Percentiles rank a stretch among this genome's conserved stretches.
phyloP scores from a whole-genome alignment of 2,113 vertebrate genomes.

The Hyla sarda region DNA sequence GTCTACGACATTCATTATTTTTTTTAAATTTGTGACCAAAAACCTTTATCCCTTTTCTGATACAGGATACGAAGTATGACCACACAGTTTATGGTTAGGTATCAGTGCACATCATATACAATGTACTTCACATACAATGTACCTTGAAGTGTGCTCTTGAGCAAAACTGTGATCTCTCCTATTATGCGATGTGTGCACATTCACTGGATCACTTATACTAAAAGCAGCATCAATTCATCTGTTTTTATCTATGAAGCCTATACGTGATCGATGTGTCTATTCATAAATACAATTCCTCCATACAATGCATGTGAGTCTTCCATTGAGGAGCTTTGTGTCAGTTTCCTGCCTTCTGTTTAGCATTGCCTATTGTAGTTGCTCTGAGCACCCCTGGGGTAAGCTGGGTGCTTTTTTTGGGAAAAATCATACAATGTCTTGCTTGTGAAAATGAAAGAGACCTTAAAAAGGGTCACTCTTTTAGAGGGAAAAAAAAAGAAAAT shows the following conservation, averaged over 20 bases:
- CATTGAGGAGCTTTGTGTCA: conserved; percentile 21
- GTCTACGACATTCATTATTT: too few species aligned
- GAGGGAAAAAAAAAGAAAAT: conserved; percentile 36
- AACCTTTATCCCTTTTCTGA: background rate
- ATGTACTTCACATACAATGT: background rate
- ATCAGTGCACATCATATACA: background rate
- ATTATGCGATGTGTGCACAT: background rate
- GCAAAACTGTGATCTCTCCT: background rate
- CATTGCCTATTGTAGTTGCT: conserved; percentile 20
- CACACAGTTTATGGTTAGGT: background rate
- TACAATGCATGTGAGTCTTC: conserved; percentile 29
- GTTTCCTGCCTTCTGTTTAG: conserved; percentile 34
- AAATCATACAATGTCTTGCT: conserved; percentile 51
- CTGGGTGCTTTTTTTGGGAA: conserved; percentile 14
- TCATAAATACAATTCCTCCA: conserved; percentile 37
- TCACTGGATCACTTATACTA: background rate
- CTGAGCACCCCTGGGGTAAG: conserved; percentile 49
- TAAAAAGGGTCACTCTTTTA: conserved; percentile 48
- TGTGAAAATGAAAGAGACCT: conserved; percentile 45
- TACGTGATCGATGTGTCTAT: conserved; percentile 48
- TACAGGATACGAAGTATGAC: background rate
- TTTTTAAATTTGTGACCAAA: too few species aligned
- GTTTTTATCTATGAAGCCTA: conserved; percentile 25
- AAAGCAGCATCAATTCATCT: conserved; percentile 20
- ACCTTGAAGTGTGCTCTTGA: background rate